Evolutionary conservation across 2,797 vertebrate species (phyloP), one percentile per base, ranked within the genome.

Genomic region (Tachyglossus aculeatus): DNA sequence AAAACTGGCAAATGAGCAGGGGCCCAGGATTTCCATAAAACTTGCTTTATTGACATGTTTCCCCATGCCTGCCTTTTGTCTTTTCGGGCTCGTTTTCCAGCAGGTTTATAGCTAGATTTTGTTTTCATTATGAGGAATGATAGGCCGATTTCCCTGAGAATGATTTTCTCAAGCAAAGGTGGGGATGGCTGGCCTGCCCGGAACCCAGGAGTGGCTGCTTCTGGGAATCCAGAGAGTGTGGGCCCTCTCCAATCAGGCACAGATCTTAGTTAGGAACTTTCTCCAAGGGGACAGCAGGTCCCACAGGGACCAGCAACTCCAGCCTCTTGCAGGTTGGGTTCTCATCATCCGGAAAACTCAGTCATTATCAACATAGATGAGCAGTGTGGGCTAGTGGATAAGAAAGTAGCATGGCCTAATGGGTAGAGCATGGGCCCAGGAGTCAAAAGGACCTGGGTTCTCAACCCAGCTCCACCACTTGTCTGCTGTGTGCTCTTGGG

Each of bases 81-180:
- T 72, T 67, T 40, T 67, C 18, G 43, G 41, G 40, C 31, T 41
- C 21, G 0, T 41, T 7, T 71, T 50, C 68, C 58, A 51, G 64
- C 64, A 74, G 57, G 44, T 79, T 61, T 70, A 31, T 24, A 31
- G 56, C 21, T 48, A 48, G 41, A 52, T 79, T 77, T 71, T 1
- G 0, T 19, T 52, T 67, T 72, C 43, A 29, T 80, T 44, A 75
- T 41, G 64, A 70, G 61, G 36, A 79, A 73, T 34, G 47, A 36
- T 48, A 0, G 10, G 27, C 25, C 41, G 21, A 22, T 0, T 36
- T 51, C 40, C 29, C 24, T 34, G 24, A 21, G 1, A 1, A 52
- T 60, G 14, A 43, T 53, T 45, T n/a, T 36, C 78, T 71, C 75
- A 1, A 0, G 67, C 31, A 57, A 27, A 32, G 9, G 8, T n/a